Percentiles rank a stretch among this genome's conserved stretches.
phyloP scores from a whole-genome alignment of 2,113 vertebrate species.

The Heloderma charlesbogerti region DNA sequence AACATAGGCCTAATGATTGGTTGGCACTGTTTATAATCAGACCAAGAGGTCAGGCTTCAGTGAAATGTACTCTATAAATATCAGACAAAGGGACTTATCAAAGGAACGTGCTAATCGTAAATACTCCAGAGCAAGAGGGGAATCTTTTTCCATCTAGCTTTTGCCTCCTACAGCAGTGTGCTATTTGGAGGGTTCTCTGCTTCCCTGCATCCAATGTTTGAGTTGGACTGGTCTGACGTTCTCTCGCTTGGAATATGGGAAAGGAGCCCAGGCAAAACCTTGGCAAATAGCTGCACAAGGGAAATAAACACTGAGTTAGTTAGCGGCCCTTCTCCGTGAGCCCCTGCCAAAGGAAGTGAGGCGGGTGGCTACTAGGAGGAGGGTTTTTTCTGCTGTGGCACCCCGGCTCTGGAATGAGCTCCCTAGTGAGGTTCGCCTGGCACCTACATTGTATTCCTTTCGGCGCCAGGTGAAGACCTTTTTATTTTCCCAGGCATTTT shows the following conservation, averaged over 20 bases:
- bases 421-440: no score
- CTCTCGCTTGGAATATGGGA: constrained; percentile 28
- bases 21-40: constrained; percentile 15
- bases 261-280: constrained; percentile 27
- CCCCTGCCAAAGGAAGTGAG: no score
- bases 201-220: constrained; percentile 11
- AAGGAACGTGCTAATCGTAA: constrained; percentile 17
- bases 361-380: no score
- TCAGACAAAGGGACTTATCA: background rate
- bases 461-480: no score
- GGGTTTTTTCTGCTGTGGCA: no score
- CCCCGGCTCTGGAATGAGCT: no score
- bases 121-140: background rate
- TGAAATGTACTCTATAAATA: constrained; percentile 29
- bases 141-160: constrained; percentile 22
- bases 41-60: background rate
- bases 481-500: no score
- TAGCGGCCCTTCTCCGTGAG: no score
- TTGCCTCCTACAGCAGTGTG: background rate
- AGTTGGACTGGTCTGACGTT: constrained; percentile 17
- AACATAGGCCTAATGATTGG: background rate
- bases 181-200: background rate
- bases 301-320: constrained; percentile 15
- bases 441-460: no score
- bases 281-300: constrained; percentile 16